phyloP scores from a whole-genome alignment of 2,113 vertebrate genomes.

The Thermophis baileyi region DNA sequence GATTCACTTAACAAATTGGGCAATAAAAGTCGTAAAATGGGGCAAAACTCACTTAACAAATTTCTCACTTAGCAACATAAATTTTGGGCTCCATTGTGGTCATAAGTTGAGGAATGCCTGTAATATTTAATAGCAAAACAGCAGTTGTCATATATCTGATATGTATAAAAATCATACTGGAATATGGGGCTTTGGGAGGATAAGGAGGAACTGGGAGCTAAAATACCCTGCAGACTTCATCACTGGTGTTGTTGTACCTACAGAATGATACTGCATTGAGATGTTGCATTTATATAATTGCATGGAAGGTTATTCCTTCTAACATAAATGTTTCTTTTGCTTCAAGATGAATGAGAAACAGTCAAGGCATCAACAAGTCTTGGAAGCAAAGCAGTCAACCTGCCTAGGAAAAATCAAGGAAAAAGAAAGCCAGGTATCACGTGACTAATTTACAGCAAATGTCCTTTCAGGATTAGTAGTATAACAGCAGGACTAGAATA shows the following conservation, averaged over 20 bases:
- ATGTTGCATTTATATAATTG: background rate
- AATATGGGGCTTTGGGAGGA: background rate
- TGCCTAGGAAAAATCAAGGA: conserved; percentile 82
- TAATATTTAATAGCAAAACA: background rate
- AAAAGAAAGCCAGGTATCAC: conserved; percentile 79
- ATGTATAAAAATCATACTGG: background rate
- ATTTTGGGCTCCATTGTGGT: background rate
- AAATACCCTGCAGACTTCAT: background rate
- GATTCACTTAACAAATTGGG: background rate
- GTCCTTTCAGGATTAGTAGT: background rate
- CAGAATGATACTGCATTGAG: background rate
- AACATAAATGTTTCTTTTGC: background rate
- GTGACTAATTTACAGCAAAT: background rate
- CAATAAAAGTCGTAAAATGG: background rate
- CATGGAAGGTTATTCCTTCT: background rate
- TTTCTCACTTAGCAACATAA: background rate
- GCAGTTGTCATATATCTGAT: background rate
- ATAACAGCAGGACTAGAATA: background rate
- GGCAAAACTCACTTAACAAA: background rate
- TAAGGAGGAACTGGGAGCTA: background rate
- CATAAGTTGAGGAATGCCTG: background rate
- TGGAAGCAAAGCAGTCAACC: conserved; percentile 84
- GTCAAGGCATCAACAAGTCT: conserved; percentile 72
- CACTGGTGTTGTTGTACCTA: background rate
- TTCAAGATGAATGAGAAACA: conserved; percentile 74